Evolutionary conservation across 2,888 invertebrate species (phyloP), one percentile per base, ranked within the genome.

Genomic region (Matsumyia berberina): DNA sequence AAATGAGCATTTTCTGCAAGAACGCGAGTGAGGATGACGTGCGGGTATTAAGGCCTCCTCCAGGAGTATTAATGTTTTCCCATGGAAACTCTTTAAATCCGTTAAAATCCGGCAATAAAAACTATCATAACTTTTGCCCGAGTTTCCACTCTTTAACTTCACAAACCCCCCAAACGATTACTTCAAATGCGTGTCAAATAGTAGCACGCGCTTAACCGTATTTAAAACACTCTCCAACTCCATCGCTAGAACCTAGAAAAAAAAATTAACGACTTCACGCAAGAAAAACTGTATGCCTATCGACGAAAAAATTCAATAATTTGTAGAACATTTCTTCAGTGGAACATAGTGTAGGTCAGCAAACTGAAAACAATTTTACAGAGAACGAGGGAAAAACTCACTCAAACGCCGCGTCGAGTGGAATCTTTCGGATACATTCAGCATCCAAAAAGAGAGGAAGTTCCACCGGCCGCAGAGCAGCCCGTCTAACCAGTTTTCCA

Each of bases 321-420:
- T 79, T 73, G 67, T 79, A 79, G 49, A 73, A 64, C 64, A 83
- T 53, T 74, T 62, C 57, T 51, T 62, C 69, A 57, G 67, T 80
- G 46, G 55, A 79, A 73, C 73, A 67, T 83, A 69, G 80, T 83
- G 83, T 83, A 83, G 83, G 83, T 83, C 83, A 83, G 83, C 73
- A 79, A 79, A 83, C 83, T 79, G 51, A n/a, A 62, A 12, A 19
- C 12, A 35, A 35, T 15, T 37, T 35, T n/a, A n/a, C 60, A 8
- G 3, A 2, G 4, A 11, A 17, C 37, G 8, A 37, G 24, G 60
- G 46, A 33, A 35, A 31, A 53, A 74, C 70, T 74, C 85, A 85
- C 85, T 85, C 85, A 85, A 37, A 9, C 0, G 12, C 35, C 74
- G 85, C 0, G 12, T 42, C 74, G 85, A 85, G 85, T 85, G 73